Conservation (phyloP, 2,113 vertebrate genomes). For the Equus quagga region DNA sequence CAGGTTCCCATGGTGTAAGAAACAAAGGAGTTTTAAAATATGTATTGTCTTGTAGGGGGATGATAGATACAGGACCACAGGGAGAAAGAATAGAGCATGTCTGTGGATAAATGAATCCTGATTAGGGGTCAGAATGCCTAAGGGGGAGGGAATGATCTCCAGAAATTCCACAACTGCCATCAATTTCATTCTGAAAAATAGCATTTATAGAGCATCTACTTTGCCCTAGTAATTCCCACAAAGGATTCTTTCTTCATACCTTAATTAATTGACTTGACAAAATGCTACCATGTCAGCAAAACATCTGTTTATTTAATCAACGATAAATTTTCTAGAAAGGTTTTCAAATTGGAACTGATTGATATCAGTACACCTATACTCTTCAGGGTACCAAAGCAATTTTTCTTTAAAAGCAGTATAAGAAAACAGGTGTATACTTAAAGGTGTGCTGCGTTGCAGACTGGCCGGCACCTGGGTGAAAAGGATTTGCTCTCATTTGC, state of each 20-base stretch:
- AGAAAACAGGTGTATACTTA: not conserved
- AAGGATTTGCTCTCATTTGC: not conserved
- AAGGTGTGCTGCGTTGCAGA: not conserved
- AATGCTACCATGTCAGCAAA: not conserved
- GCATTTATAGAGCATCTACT: not conserved
- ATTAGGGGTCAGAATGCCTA: not conserved
- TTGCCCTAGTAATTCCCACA: not conserved
- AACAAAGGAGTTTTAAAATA: not conserved
- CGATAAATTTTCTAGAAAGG: not conserved
- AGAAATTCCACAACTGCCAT: not conserved
- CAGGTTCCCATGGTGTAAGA: not conserved
- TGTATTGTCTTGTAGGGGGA: not conserved
- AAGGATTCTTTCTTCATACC: not conserved
- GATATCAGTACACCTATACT: not conserved
- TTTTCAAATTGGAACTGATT: not conserved
- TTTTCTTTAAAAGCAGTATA: not conserved
- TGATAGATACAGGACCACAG: not conserved
- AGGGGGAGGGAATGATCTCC: not conserved
- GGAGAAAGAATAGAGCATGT: not conserved
- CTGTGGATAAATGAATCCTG: not conserved
- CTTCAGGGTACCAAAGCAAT: not conserved
- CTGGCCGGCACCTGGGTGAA: not conserved
- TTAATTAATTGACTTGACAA: not conserved
- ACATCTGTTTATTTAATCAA: not conserved
- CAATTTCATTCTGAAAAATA: not conserved